Base-by-base conservation (phyloP, 30 jellyfish, hydroid and myxozoan species). In the Rhopilema esculentum region DNA sequence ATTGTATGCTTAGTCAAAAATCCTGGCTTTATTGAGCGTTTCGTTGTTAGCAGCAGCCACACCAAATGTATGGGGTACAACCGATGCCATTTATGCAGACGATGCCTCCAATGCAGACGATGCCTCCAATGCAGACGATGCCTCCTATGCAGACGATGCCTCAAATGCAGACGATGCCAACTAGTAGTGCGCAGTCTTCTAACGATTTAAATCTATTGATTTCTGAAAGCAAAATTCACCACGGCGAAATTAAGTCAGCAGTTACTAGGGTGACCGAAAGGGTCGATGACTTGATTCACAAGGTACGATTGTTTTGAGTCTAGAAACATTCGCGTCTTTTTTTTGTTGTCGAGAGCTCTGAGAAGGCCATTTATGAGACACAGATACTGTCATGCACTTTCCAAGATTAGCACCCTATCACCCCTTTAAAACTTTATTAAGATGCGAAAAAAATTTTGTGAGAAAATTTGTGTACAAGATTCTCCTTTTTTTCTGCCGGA, bases 211-310 rank as follows among this genome's bases (percentile, higher is more conserved):
- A 89, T 4, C 51, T 93, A 66, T 71, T 93, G 63, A 53, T 88
- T 62, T 82, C 98, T 25, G 98, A 93, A 51, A 82, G 96, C 53
- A 80, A 89, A 23, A 69, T 93, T 77, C 87, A 88, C 32, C 96
- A 87, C 23, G 86, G 91, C 17, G 98, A 93, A 77, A 82, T 83
- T 15, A 93, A 72, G 79, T 61, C 90, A 20, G 94, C 91, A 31
- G 88, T 93, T 16, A 48, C 73, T 1, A 91, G 94, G 22, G 89
- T 93, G 15, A 53, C 88, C n/a, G 98, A 93, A 29, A 93, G 88
- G 72, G 65, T 93, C 22, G 97, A 93, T 63, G 85, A 83, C 50
- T 33, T 92, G 22, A 62, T 77, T 17, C 74, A 16, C 19, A 92
- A 92, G 88, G 94, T 87, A 75, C 57, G 57, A 6, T 40, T 40